Base-by-base conservation (phyloP, 30 jellyfish, hydroid and myxozoan genomes). In the Hydractinia echinata region DNA sequence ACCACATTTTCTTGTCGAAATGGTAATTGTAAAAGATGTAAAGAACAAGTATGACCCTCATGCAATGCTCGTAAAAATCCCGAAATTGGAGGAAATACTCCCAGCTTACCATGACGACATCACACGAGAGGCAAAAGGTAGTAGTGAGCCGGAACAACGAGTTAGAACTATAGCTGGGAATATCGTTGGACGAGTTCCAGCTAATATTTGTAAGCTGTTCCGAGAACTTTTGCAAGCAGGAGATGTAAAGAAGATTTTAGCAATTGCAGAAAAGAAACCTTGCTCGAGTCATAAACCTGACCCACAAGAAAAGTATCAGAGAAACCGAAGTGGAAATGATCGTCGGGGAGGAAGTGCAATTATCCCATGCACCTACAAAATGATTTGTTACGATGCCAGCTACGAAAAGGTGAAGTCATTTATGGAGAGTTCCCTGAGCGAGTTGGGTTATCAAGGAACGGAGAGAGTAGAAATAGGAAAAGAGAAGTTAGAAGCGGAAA, bases 111-210 rank as follows among this genome's bases (percentile, higher is more conserved):
- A n/a, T n/a, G n/a, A n/a, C n/a, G n/a, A n/a, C n/a, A n/a, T 56
- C n/a, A 56, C 68, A 56, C 68, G 68, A 9, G 68, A 56, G 68
- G 68, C 68, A 56, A 56, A 56, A 56, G 68, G 68, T 9, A n/a
- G n/a, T n/a, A 56, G 68, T 9, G 68, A 56, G 10, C n/a, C 68
- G 68, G 68, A 56, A 56, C 68, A 56, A 56, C 10, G 13, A 9
- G 68, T 56, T 56, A 10, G 68, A 9, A 9, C 68, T 9, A 56
- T 9, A 10, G 10, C n/a, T 9, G 68, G 68, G 68, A 56, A 56
- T 9, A 9, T n/a, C n/a, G 68, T 56, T 9, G 68, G 68, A 10
- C 10, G 68, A 56, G 68, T 56, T 9, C 68, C 68, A 56, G 68
- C 68, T 9, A 56, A 56, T n/a, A 10, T 56, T 56, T 10, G 68